phyloP scores from a whole-genome alignment of 1,140 invertebrate genomes.

The Charaxes varanes region DNA sequence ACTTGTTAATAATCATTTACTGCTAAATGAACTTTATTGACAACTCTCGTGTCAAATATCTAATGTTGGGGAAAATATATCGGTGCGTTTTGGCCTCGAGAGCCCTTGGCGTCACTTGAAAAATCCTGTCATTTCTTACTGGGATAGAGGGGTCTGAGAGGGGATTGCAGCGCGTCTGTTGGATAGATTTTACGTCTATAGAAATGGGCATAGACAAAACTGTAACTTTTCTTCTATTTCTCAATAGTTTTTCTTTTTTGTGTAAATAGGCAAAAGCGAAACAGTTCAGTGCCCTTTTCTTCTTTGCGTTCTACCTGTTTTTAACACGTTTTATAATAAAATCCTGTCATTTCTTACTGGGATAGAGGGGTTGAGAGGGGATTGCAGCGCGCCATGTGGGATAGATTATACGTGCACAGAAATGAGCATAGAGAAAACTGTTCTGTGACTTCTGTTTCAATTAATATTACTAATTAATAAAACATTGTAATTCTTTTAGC shows the following conservation, averaged over 20 bases:
- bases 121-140: conserved; percentile 14
- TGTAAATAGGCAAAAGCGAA: no score
- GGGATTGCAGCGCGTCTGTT: conserved; percentile 14
- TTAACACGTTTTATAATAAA: no score
- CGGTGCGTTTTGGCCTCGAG: conserved; percentile 17
- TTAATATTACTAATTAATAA: no score
- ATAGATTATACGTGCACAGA: conserved; percentile 8
- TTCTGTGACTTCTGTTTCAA: neutral
- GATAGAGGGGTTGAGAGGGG: conserved; percentile 19
- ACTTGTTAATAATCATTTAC: no score
- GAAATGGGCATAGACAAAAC: neutral
- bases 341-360: conserved; percentile 13
- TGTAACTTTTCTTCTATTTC: neutral
- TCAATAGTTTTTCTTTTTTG: no score
- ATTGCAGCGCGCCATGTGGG: conserved; percentile 11
- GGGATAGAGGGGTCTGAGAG: conserved; percentile 18
- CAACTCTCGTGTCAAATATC: conserved; percentile 9
- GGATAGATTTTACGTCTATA: conserved; percentile 9
- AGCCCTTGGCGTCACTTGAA: conserved; percentile 17
- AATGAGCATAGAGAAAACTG: neutral
- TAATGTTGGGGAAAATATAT: conserved; percentile 17
- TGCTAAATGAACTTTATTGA: no score
- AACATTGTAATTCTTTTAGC: no score
- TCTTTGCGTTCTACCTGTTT: no score
- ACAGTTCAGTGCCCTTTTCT: no score